Evolutionary conservation across 2,888 invertebrate species (phyloP), one percentile per base, ranked within the genome.

Genomic region (Cynaeus angustus): DNA sequence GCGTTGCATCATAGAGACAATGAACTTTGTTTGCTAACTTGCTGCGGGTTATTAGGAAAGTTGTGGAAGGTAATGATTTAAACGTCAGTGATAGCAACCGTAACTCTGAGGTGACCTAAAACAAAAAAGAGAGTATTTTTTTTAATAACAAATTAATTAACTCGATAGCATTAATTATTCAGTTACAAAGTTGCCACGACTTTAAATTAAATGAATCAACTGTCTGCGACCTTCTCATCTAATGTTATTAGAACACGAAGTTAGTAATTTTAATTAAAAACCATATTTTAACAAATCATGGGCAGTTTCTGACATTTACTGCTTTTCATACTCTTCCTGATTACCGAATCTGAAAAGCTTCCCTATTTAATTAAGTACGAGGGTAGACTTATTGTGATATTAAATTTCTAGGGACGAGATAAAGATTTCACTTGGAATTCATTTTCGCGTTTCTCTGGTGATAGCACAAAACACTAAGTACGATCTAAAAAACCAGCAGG

Each of bases 211-310:
- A 37, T 16, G 7, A 37, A 14, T 37, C 37, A 16, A 55, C 33
- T 55, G 13, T 55, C 55, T 46, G 21, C 52, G 52, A 62, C 62
- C 62, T 62, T 62, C 52, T 38, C 12, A 9, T 5, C 30, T 55
- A 62, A 62, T 62, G 62, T 62, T 62, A 62, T 50, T 62, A 26
- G 52, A 50, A 62, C 62, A 62, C 62, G 50, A 62, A 50, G 30
- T 9, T 28, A 46, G 61, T 53, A 53, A 53, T 48, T 52, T 59
- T 52, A 48, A 62, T 61, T 61, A 61, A 43, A 45, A 59, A 12
- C 48, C n/a, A 28, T 30, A 41, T 41, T 50, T 59, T 46, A 59
- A 33, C 33, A 3, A 30, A 48, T 38, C 50, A 62, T 62, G 52
- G 52, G 41, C 45, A 21, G 3, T 59, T 52, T 62, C 38, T 62